Evolutionary conservation across 2,797 vertebrate genomes (phyloP).

Genomic region (Odontamblyopus lacepedii): DNA sequence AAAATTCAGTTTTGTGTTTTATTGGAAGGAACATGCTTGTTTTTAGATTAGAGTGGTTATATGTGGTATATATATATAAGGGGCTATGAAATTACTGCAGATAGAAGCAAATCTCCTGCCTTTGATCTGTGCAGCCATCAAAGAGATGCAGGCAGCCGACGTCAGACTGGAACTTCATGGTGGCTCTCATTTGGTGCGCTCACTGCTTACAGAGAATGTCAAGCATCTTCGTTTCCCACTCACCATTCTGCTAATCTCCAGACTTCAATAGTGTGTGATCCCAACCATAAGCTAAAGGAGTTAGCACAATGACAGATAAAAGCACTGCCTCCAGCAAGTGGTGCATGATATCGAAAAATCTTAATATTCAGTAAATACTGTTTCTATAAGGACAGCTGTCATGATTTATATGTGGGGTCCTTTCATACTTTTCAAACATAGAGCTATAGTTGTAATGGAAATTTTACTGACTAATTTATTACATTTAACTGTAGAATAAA

Average conservation of each 20-base stretch:
- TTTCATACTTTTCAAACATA: not conserved
- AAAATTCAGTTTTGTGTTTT: no score
- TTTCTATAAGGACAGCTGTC: conserved; percentile 1
- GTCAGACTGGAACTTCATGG: conserved; percentile 56
- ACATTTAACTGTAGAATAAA: no score
- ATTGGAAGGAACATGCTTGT: conserved; percentile 16
- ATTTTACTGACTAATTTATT: no score
- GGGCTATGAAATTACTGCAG: conserved; percentile 65
- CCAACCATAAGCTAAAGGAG: conserved; percentile 14
- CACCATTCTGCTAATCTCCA: conserved; percentile 54
- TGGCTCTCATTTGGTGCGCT: conserved; percentile 57
- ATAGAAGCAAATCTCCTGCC: conserved; percentile 72
- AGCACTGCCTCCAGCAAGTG: conserved; percentile 18
- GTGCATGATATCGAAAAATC: conserved; percentile 5
- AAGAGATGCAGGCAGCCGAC: conserved; percentile 65
- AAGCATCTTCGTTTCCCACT: conserved; percentile 53
- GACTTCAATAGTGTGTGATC: conserved; percentile 35
- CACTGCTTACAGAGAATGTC: conserved; percentile 59
- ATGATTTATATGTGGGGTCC: no score
- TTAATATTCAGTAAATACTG: conserved; percentile 6
- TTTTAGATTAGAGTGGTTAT: conserved; percentile 8
- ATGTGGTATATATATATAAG: conserved; percentile 5
- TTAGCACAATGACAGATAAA: conserved; percentile 35
- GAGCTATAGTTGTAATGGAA: not conserved
- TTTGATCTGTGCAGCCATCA: conserved; percentile 79